Evolutionary conservation across 2,113 vertebrate genomes (phyloP).

Genomic region (Sinocyclocheilus anophthalmus): DNA sequence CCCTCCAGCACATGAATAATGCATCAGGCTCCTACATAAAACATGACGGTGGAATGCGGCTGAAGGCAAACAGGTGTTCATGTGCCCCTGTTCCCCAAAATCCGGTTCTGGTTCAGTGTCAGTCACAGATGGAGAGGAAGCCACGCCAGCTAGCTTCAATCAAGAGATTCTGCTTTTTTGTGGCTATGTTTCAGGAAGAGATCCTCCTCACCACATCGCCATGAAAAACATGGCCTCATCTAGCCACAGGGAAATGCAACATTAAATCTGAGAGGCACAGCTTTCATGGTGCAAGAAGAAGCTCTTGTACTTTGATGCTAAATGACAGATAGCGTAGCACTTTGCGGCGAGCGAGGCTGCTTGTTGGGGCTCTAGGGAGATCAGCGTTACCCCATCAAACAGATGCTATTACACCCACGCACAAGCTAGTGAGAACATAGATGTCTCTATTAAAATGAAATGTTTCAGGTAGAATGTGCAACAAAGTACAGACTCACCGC

Average conservation of each 20-base stretch:
- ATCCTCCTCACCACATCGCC: not conserved
- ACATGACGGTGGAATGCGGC: constrained; percentile 55
- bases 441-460: constrained; percentile 8
- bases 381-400: constrained; percentile 28
- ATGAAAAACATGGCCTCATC: constrained; percentile 1
- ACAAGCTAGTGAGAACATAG: not conserved
- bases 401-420: constrained; percentile 26
- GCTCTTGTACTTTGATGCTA: constrained; percentile 30
- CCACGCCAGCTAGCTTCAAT: constrained; percentile 4
- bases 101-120: constrained; percentile 44
- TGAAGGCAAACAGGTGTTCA: constrained; percentile 57
- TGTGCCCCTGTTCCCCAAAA: constrained; percentile 20
- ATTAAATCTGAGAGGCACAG: not conserved
- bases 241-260: constrained; percentile 8
- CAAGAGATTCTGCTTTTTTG: not conserved
- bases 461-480: not conserved
- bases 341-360: not conserved
- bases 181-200: not conserved
- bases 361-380: constrained; percentile 34
- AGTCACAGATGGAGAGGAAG: constrained; percentile 45
- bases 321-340: constrained; percentile 21
- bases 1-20: constrained; percentile 60
- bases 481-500: not conserved
- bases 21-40: constrained; percentile 58
- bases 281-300: constrained; percentile 19